Percentiles rank a stretch among this genome's conserved stretches.
These are phyloP conservation scores for Papilio machaon DNA, from an alignment of 1,140 invertebrate species.

Conservation along the genomic window DNA sequence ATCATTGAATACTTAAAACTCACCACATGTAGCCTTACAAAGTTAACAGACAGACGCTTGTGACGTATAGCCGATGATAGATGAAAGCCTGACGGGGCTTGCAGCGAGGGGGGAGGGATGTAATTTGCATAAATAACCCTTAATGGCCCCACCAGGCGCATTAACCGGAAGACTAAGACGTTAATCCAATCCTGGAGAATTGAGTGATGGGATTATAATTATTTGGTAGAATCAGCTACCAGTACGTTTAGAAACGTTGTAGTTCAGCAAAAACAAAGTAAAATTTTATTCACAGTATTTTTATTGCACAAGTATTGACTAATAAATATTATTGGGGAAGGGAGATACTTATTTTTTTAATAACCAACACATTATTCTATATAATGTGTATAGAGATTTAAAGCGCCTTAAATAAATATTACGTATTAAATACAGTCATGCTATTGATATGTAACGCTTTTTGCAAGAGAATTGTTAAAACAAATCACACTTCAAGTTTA, in stretches of 20 bases:
- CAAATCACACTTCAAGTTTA: neutral
- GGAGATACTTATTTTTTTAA: too few species aligned
- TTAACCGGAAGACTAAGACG: slow-evolving; percentile 43
- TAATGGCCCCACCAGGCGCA: slow-evolving; percentile 51
- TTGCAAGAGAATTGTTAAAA: neutral
- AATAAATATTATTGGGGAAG: too few species aligned
- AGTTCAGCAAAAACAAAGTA: too few species aligned
- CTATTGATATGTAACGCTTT: too few species aligned
- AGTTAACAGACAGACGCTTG: slow-evolving; percentile 35
- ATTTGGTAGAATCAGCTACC: slow-evolving; percentile 6
- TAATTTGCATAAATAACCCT: slow-evolving; percentile 64
- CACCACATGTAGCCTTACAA: slow-evolving; percentile 2
- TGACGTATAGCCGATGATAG: slow-evolving; percentile 62
- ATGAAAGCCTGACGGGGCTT: slow-evolving; percentile 46
- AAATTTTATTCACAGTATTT: too few species aligned
- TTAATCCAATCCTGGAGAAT: slow-evolving; percentile 51
- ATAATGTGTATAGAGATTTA: too few species aligned
- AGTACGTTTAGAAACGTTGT: neutral
- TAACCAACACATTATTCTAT: too few species aligned
- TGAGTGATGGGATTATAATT: slow-evolving; percentile 52
- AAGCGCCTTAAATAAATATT: too few species aligned
- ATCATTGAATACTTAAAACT: neutral
- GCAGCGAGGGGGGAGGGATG: slow-evolving; percentile 27
- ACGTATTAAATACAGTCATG: too few species aligned
- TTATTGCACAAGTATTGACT: too few species aligned